phyloP scores from a whole-genome alignment of 2,888 invertebrate species.

The Heteromurus nitidus region DNA sequence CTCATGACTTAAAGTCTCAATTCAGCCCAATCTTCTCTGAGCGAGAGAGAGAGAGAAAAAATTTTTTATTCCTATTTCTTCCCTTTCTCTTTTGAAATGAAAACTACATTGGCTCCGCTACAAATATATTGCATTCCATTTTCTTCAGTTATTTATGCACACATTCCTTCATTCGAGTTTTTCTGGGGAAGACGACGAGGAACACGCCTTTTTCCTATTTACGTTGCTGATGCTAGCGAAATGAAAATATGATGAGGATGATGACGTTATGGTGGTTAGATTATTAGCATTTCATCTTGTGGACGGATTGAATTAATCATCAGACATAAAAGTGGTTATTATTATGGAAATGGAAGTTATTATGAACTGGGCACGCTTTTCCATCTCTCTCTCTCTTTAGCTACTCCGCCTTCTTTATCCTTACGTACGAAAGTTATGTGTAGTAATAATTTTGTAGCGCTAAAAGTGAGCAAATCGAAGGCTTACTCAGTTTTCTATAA shows the following conservation, averaged over 20 bases:
- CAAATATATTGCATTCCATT: slow-evolving; percentile 6
- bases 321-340: slow-evolving; percentile 42
- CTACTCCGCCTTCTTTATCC: slow-evolving; percentile 14
- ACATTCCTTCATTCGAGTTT: background rate
- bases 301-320: slow-evolving; percentile 35
- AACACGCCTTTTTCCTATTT: slow-evolving; percentile 52
- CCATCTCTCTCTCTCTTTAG: slow-evolving; percentile 14
- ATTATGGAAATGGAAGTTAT: slow-evolving; percentile 58
- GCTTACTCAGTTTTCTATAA: background rate
- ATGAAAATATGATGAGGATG: slow-evolving; percentile 16
- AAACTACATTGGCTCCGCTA: slow-evolving; percentile 3
- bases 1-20: slow-evolving; percentile 30
- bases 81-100: slow-evolving; percentile 1
- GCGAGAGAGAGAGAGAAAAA: too few species aligned
- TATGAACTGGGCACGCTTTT: slow-evolving; percentile 43
- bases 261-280: slow-evolving; percentile 24
- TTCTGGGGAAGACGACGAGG: background rate
- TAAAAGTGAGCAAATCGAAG: slow-evolving; percentile 15
- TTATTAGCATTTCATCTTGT: slow-evolving; percentile 42
- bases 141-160: slow-evolving; percentile 23
- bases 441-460: background rate
- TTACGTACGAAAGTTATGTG: background rate
- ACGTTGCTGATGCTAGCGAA: slow-evolving; percentile 27
- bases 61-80: slow-evolving; percentile 1
- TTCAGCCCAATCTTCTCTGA: slow-evolving; percentile 3